Conservation (phyloP, 2,888 invertebrate species). For the Dryadula phaetusa region DNA sequence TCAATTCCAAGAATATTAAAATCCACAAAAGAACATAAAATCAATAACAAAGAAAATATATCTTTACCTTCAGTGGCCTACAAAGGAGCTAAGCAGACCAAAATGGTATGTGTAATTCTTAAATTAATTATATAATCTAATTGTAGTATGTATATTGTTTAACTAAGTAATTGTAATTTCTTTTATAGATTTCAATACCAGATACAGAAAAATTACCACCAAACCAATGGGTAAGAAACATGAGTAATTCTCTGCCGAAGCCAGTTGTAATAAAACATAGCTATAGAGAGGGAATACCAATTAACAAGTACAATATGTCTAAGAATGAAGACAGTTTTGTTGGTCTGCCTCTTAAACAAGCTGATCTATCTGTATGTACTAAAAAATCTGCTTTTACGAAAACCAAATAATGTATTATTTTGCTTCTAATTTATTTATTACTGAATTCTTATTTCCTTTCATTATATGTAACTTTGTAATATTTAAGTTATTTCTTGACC, state of each 20-base stretch:
- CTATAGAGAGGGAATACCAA: conserved; percentile 56
- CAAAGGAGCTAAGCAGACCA: conserved; percentile 66
- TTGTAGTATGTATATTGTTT: neutral
- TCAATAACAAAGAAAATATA: conserved; percentile 63
- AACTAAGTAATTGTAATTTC: neutral
- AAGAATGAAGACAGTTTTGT: conserved; percentile 65
- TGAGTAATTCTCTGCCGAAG: conserved; percentile 57
- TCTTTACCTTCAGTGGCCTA: conserved; percentile 64
- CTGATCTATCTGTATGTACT: conserved; percentile 70
- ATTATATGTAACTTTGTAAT: neutral
- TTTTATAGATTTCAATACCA: conserved; percentile 47
- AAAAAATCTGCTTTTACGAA: conserved; percentile 62
- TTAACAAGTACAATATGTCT: conserved; percentile 51
- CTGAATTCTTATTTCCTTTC: neutral
- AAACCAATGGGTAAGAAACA: conserved; percentile 61
- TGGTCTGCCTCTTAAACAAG: conserved; percentile 64
- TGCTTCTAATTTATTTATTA: neutral
- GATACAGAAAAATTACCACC: conserved; percentile 61
- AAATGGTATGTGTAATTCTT: conserved; percentile 59
- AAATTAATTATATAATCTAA: neutral
- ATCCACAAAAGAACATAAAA: conserved; percentile 46
- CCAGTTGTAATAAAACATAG: conserved; percentile 66
- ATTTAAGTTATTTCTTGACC: too few relatives aligned
- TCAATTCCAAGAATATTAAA: conserved; percentile 63
- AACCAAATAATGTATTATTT: conserved; percentile 2